phyloP scores from a whole-genome alignment of 2,113 vertebrate species.

The Anarhynchus alexandrinus region DNA sequence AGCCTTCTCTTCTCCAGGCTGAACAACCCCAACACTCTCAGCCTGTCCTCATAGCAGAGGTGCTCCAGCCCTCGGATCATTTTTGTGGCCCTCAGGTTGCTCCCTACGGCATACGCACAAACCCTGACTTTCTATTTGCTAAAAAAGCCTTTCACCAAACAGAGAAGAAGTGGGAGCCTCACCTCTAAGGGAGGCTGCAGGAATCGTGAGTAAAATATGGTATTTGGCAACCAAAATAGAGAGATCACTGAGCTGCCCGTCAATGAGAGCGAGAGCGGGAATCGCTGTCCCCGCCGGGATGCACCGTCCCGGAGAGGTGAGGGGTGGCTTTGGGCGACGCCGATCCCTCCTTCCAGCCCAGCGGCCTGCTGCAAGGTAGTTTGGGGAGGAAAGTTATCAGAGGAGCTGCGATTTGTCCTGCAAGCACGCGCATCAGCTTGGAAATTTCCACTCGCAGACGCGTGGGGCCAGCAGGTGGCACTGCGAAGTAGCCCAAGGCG shows the following conservation, averaged over 20 bases:
- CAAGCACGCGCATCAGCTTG: background rate
- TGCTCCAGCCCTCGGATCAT: background rate
- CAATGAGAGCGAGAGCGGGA: rapidly evolving
- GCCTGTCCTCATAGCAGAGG: no score
- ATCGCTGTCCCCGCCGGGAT: rapidly evolving
- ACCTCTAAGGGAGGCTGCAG: background rate
- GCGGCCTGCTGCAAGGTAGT: rapidly evolving
- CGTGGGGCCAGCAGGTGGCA: constrained; percentile 62
- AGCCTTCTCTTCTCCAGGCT: background rate
- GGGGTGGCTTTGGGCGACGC: background rate
- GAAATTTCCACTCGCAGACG: constrained; percentile 47
- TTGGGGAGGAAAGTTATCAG: background rate
- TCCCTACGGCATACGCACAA: background rate
- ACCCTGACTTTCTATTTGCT: background rate
- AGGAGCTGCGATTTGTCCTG: background rate
- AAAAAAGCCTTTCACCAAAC: background rate
- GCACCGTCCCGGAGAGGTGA: rapidly evolving
- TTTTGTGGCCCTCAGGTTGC: background rate
- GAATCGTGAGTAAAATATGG: background rate
- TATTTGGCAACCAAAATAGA: rapidly evolving
- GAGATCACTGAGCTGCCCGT: rapidly evolving
- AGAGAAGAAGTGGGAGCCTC: background rate
- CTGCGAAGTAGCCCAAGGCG: background rate
- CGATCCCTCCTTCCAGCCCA: background rate
- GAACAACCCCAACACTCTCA: background rate